phyloP scores from a whole-genome alignment of 2,113 vertebrate species.

The Megaceryle torquata region DNA sequence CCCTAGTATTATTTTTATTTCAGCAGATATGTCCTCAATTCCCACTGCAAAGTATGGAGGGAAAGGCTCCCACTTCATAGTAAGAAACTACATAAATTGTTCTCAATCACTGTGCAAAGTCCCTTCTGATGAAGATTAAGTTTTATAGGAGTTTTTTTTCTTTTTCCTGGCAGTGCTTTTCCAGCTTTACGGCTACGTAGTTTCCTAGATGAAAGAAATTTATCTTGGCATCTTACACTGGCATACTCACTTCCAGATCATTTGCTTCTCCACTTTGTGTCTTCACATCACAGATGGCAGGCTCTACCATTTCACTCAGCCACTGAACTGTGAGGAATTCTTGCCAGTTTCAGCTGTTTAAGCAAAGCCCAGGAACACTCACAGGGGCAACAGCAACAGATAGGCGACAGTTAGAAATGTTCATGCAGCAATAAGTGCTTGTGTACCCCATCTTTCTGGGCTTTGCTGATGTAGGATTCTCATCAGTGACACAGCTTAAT shows the following conservation, averaged over 20 bases:
- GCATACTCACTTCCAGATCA: neutral
- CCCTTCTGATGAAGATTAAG: neutral
- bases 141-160: neutral
- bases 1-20: neutral
- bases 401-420: neutral
- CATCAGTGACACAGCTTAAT: neutral
- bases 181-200: conserved; percentile 5
- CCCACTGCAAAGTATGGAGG: neutral
- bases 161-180: neutral
- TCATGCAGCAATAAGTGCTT: neutral
- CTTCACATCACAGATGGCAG: conserved; percentile 46
- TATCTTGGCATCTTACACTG: neutral
- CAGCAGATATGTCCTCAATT: neutral
- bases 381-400: conserved; percentile 11
- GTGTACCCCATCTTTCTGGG: neutral
- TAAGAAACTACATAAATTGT: neutral
- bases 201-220: conserved; percentile 36
- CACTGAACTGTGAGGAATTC: conserved; percentile 4
- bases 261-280: conserved; percentile 15
- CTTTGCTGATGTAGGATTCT: neutral
- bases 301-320: conserved; percentile 22
- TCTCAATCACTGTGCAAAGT: neutral
- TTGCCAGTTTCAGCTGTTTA: neutral
- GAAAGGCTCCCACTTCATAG: neutral
- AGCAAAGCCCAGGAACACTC: conserved; percentile 45